Evolutionary conservation across 2,888 invertebrate species (phyloP).

Genomic region (Noctua pronuba): DNA sequence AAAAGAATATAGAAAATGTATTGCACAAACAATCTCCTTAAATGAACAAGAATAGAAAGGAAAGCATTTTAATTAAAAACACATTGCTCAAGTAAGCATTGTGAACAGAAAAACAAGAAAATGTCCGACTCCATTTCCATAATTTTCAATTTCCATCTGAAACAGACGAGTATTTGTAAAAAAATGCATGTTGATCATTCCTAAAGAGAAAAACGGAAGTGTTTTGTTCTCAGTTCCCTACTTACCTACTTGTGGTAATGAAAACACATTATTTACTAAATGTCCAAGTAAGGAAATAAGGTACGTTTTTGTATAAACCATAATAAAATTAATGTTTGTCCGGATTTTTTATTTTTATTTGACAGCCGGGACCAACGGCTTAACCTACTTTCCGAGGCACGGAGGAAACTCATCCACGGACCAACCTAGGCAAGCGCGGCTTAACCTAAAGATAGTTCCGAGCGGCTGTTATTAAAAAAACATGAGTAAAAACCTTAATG

Average conservation of each 20-base stretch:
- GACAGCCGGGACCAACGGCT: too few species aligned
- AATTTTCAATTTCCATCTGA: constrained; percentile 31
- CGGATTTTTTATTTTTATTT: too few species aligned
- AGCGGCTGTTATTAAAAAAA: too few species aligned
- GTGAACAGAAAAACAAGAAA: constrained; percentile 23
- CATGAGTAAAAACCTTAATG: neutral
- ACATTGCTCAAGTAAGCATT: constrained; percentile 14
- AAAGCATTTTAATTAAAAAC: constrained; percentile 28
- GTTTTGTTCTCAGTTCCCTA: constrained; percentile 5
- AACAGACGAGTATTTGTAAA: constrained; percentile 17
- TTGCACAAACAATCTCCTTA: neutral
- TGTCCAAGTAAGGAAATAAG: neutral
- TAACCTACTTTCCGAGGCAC: too few species aligned
- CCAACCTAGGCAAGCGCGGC: too few species aligned
- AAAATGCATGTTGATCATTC: constrained; percentile 30
- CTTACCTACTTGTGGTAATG: constrained; percentile 5
- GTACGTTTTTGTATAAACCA: neutral
- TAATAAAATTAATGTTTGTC: neutral
- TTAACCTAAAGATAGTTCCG: too few species aligned
- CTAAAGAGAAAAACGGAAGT: constrained; percentile 4
- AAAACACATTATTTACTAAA: neutral
- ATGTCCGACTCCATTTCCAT: constrained; percentile 24
- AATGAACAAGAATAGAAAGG: neutral
- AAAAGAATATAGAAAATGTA: neutral
- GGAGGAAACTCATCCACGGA: too few species aligned